Evolutionary conservation across 2,888 invertebrate genomes (phyloP).

Genomic region (Beris chalybata): DNA sequence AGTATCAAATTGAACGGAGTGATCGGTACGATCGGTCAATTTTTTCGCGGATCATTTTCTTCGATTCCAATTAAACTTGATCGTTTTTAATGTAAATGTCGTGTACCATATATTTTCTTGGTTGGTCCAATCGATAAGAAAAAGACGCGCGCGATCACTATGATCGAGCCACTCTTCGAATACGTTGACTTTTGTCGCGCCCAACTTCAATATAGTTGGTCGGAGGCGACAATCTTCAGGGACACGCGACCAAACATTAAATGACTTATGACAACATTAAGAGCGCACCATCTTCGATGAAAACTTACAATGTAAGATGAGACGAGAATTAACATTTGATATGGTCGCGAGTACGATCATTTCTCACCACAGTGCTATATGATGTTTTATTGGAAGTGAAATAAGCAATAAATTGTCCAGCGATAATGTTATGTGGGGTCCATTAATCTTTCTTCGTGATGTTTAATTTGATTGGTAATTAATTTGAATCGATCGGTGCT

Average conservation of each 20-base stretch:
- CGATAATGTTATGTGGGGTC: slow-evolving; percentile 11
- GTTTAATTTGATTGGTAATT: too few relatives aligned
- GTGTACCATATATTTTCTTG: slow-evolving; percentile 24
- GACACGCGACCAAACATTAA: slow-evolving; percentile 30
- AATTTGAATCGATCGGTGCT: too few relatives aligned
- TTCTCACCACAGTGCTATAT: slow-evolving; percentile 21
- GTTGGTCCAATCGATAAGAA: slow-evolving; percentile 27
- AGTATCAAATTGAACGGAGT: background rate
- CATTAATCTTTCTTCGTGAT: too few relatives aligned
- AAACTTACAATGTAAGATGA: slow-evolving; percentile 13
- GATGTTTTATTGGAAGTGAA: slow-evolving; percentile 16
- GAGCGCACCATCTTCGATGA: slow-evolving; percentile 28
- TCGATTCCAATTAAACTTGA: slow-evolving; percentile 30
- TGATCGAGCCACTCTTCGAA: too few relatives aligned
- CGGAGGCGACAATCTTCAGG: slow-evolving; percentile 22
- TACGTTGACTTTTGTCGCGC: too few relatives aligned
- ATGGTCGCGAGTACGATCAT: slow-evolving; percentile 15
- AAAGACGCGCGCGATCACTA: background rate
- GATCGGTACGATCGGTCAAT: background rate
- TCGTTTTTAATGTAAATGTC: slow-evolving; percentile 30
- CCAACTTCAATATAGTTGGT: background rate
- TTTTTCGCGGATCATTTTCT: slow-evolving; percentile 25
- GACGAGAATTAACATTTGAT: slow-evolving; percentile 13
- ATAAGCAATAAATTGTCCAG: slow-evolving; percentile 11
- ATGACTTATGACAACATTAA: slow-evolving; percentile 28